Evolutionary conservation across 1,140 invertebrate species (phyloP).

Genomic region (Pseudomyrmex dendroicus): DNA sequence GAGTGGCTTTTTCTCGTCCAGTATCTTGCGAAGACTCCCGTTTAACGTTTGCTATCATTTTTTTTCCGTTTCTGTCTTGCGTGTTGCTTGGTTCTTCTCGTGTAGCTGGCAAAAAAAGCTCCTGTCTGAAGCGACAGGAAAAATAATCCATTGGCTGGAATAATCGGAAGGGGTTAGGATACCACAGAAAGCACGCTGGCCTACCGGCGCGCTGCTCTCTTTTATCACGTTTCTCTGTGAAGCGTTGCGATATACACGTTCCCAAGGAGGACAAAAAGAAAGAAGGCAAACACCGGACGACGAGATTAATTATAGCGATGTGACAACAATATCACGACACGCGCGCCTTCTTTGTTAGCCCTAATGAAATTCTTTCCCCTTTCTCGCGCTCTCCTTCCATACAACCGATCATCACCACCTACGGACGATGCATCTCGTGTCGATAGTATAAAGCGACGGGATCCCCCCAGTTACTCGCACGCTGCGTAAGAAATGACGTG

Average conservation of each 20-base stretch:
- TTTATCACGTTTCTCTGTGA: conserved; percentile 44
- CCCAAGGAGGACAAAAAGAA: conserved; percentile 44
- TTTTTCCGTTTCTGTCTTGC: not conserved
- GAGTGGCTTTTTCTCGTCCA: not conserved
- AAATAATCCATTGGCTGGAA: conserved; percentile 5
- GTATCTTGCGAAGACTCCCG: not conserved
- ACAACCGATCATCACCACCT: conserved; percentile 34
- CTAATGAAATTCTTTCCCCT: conserved; percentile 69
- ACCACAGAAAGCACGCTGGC: not conserved
- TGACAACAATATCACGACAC: conserved; percentile 56
- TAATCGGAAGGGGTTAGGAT: conserved; percentile 5
- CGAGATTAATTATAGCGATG: conserved; percentile 67
- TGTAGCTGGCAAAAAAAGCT: not conserved
- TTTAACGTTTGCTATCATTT: not conserved
- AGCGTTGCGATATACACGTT: conserved; percentile 21
- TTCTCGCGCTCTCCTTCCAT: conserved; percentile 36
- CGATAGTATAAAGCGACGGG: conserved; percentile 18
- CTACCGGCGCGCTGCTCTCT: not conserved
- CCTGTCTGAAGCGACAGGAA: not conserved
- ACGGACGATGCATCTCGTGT: conserved; percentile 12
- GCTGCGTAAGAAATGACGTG: conserved; percentile 32
- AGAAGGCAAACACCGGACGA: conserved; percentile 25
- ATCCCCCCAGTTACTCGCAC: conserved; percentile 23
- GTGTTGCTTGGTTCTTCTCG: not conserved
- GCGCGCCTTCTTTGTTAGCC: conserved; percentile 54